Conservation (phyloP, 1,140 invertebrate genomes). For the Bombus difficillimus region DNA sequence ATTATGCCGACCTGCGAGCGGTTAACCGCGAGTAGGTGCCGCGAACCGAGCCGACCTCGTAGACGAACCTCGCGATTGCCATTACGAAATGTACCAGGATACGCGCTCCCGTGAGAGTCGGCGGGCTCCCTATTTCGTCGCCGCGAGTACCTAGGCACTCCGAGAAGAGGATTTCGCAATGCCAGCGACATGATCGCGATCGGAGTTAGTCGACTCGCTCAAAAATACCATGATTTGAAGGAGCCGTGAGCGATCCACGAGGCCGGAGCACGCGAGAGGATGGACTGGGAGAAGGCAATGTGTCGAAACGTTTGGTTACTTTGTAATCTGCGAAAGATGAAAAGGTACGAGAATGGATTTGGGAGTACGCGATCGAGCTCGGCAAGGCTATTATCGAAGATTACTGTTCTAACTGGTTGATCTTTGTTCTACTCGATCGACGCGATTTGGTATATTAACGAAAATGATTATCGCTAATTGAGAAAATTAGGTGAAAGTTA, state of each 20-base stretch:
- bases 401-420: too few species aligned
- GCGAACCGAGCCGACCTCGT: constrained; percentile 62
- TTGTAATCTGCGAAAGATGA: background rate
- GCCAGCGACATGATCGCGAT: background rate
- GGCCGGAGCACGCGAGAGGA: background rate
- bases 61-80: constrained; percentile 3
- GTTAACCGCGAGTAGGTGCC: constrained; percentile 61
- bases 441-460: too few species aligned
- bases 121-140: constrained; percentile 7
- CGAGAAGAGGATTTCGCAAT: background rate
- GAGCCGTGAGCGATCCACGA: background rate
- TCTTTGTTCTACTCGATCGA: too few species aligned
- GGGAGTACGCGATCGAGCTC: too few species aligned
- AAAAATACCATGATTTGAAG: background rate
- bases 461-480: too few species aligned
- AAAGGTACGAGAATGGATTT: background rate
- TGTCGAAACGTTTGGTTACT: background rate
- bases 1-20: constrained; percentile 62
- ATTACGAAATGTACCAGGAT: constrained; percentile 61
- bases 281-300: too few species aligned
- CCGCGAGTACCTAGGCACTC: background rate
- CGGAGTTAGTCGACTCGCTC: background rate
- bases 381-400: too few species aligned
- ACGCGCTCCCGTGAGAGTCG: constrained; percentile 45
- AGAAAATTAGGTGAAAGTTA: too few species aligned